Evolutionary conservation across 2,797 vertebrate species (phyloP).

Genomic region (Myotis daubentonii): DNA sequence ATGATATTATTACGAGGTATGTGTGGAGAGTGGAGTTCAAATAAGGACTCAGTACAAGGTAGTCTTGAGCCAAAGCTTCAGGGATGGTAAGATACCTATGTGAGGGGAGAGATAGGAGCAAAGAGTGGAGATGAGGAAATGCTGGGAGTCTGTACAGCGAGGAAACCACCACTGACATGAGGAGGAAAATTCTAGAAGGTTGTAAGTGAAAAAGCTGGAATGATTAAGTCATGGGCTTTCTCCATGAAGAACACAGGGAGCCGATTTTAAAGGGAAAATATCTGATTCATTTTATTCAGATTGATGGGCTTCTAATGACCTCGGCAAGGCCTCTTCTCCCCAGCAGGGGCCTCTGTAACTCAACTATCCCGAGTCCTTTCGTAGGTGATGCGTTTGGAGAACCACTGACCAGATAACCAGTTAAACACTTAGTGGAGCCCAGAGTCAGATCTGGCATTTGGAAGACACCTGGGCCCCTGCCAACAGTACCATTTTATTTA

Average conservation of each 20-base stretch:
- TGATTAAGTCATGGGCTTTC: no score
- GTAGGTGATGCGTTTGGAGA: background rate
- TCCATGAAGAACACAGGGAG: background rate
- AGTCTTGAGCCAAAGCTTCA: background rate
- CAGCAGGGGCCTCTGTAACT: background rate
- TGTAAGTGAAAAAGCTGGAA: background rate
- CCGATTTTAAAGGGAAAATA: conserved; percentile 5
- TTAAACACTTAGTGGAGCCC: background rate
- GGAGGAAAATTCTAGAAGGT: background rate
- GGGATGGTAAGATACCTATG: background rate
- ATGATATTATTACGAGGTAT: background rate
- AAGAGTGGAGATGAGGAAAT: background rate
- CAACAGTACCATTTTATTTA: background rate
- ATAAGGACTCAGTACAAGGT: background rate
- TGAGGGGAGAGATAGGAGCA: background rate
- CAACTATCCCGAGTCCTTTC: background rate
- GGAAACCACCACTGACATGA: background rate
- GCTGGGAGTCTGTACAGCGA: background rate
- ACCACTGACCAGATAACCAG: background rate
- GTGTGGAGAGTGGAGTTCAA: background rate
- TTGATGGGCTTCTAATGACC: background rate
- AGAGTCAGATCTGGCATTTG: background rate
- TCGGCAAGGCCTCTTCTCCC: background rate
- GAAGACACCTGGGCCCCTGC: background rate
- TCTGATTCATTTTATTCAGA: background rate